phyloP scores from a whole-genome alignment of 1,140 invertebrate species.

The Pygmarrhopalites habei region DNA sequence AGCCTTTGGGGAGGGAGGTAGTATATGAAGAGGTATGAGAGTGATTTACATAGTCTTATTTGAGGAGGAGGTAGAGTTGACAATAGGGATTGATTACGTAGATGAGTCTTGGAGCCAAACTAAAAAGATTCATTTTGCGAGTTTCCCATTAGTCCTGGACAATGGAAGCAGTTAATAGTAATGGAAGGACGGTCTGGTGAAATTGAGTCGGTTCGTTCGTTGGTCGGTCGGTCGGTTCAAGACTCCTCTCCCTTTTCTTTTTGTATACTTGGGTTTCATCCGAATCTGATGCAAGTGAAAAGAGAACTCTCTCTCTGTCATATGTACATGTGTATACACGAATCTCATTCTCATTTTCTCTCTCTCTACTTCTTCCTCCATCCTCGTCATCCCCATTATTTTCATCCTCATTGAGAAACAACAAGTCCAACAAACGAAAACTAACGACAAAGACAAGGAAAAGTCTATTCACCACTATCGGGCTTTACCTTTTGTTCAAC shows the following conservation, averaged over 20 bases:
- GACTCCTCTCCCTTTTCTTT: neutral
- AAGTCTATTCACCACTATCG: slow-evolving; percentile 1
- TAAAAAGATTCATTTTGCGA: slow-evolving; percentile 21
- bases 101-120: neutral
- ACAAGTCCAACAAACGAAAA: slow-evolving; percentile 16
- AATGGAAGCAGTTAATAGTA: slow-evolving; percentile 15
- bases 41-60: slow-evolving; percentile 9
- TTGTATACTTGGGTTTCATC: neutral
- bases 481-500: slow-evolving; percentile 10
- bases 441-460: slow-evolving; percentile 10
- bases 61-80: neutral
- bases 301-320: neutral
- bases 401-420: slow-evolving; percentile 17
- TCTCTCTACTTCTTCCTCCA: no score
- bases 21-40: no score
- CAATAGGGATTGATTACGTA: slow-evolving; percentile 19
- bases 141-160: slow-evolving; percentile 10
- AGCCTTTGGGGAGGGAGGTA: no score
- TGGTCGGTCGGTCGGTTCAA: no score
- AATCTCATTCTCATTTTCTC: slow-evolving; percentile 16
- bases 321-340: no score
- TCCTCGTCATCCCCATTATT: slow-evolving; percentile 10
- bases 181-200: neutral
- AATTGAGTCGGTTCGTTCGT: no score
- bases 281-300: neutral